phyloP scores from a whole-genome alignment of 2,888 invertebrate species.

The Dynastes maya region DNA sequence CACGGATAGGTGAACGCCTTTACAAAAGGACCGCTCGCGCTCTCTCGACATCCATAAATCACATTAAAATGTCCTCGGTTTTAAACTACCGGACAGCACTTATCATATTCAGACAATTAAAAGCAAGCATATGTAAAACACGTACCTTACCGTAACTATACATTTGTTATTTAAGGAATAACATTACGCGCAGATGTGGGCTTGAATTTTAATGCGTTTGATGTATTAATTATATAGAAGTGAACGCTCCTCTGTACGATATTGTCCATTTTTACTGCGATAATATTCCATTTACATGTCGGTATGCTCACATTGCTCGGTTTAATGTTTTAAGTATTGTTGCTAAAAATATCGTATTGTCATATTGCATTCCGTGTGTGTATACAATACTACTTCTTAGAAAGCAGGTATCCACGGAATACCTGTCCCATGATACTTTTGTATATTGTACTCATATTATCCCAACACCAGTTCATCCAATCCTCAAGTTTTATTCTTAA shows the following conservation, averaged over 20 bases:
- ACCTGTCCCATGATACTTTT: too few relatives aligned
- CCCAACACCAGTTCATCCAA: too few relatives aligned
- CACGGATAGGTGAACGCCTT: constrained; percentile 55
- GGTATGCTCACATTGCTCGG: neutral
- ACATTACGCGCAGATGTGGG: constrained; percentile 52
- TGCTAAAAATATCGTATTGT: neutral
- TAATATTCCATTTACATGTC: neutral
- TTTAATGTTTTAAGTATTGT: neutral
- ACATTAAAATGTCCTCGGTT: constrained; percentile 55
- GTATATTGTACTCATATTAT: too few relatives aligned
- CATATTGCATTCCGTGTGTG: too few relatives aligned
- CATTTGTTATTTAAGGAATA: constrained; percentile 56
- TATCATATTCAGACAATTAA: constrained; percentile 61
- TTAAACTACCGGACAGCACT: constrained; percentile 56
- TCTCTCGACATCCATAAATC: constrained; percentile 54
- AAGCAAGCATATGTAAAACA: constrained; percentile 61
- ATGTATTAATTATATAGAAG: constrained; percentile 49
- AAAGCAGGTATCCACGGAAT: too few relatives aligned
- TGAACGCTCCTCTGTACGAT: constrained; percentile 1
- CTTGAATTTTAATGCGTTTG: constrained; percentile 54
- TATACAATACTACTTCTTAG: too few relatives aligned
- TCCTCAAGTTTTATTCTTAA: too few relatives aligned
- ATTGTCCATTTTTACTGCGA: constrained; percentile 3
- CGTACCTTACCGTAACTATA: constrained; percentile 57
- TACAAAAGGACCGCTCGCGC: constrained; percentile 55